Evolutionary conservation across 2,113 vertebrate genomes (phyloP).

Genomic region (Ammodytes dubius): DNA sequence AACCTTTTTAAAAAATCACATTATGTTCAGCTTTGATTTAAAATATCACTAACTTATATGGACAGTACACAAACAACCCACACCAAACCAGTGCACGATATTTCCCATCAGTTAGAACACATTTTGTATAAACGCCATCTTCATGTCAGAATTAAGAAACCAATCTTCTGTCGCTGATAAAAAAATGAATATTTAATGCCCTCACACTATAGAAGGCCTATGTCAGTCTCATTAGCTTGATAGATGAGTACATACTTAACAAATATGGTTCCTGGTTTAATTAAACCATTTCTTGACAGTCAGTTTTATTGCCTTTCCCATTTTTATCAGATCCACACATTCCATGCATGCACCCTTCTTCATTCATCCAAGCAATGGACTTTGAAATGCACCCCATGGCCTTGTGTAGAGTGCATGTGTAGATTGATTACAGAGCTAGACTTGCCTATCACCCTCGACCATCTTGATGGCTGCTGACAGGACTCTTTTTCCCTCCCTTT

Average conservation of each 20-base stretch:
- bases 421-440: conserved; percentile 63
- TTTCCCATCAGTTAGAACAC: too few species aligned
- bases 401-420: conserved; percentile 51
- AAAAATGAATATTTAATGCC: not conserved
- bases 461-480: conserved; percentile 72
- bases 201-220: not conserved
- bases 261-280: not conserved
- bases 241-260: too few species aligned
- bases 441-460: conserved; percentile 57
- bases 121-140: not conserved
- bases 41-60: not conserved
- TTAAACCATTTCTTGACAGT: not conserved
- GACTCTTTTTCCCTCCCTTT: conserved; percentile 50
- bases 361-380: conserved; percentile 3
- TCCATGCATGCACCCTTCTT: not conserved
- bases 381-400: conserved; percentile 48
- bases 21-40: not conserved
- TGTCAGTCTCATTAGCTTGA: not conserved
- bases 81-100: not conserved
- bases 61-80: not conserved
- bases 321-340: not conserved
- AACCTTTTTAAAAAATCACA: not conserved
- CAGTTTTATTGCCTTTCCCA: not conserved
- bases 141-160: not conserved
- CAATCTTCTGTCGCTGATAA: not conserved